Evolutionary conservation across 2,888 invertebrate species (phyloP), one percentile per base, ranked within the genome.

Genomic region (Gymnoscelis rufifasciata): DNA sequence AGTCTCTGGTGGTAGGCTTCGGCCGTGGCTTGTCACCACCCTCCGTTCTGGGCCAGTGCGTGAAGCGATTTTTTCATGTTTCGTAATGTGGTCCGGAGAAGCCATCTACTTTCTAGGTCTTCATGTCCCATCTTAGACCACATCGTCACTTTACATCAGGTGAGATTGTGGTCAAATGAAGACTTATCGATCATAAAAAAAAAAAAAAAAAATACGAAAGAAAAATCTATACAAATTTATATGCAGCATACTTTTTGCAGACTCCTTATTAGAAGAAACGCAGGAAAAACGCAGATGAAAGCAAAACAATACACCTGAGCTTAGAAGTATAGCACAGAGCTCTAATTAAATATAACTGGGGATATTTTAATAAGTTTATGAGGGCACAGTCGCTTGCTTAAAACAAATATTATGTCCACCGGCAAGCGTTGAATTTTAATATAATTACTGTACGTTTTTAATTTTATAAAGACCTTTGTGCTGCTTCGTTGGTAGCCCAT

Each of bases 281-380:
- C 49, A 54, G 38, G 46, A 52, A 46, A 54, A 45, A 60, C 62
- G 59, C 61, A 24, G 13, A 64, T 63, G 51, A 57, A 51, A 58
- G 64, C 54, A 54, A 57, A 60, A 62, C 60, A 63, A 66, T 66
- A 72, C 82, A 83, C 79, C 78, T 78, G 80, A 68, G 77, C 68
- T 65, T 57, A 67, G 68, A 62, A 74, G 80, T 68, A 75, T 74
- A 73, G 73, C 48, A 43, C 68, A 71, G 68, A 71, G 37, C 39
- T 44, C 80, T 86, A 87, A 87, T 84, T 84, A 87, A 83, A 88
- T 84, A 83, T 78, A 76, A 74, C 76, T 75, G 75, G 78, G 80
- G 80, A 82, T 87, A 88, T 88, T 88, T 87, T 87, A 88, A 86
- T 84, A 86, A 87, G 83, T 87, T 87, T 86, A 87, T 68, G 84